Conservation (phyloP, 1,140 invertebrate species). For the Mya arenaria region DNA sequence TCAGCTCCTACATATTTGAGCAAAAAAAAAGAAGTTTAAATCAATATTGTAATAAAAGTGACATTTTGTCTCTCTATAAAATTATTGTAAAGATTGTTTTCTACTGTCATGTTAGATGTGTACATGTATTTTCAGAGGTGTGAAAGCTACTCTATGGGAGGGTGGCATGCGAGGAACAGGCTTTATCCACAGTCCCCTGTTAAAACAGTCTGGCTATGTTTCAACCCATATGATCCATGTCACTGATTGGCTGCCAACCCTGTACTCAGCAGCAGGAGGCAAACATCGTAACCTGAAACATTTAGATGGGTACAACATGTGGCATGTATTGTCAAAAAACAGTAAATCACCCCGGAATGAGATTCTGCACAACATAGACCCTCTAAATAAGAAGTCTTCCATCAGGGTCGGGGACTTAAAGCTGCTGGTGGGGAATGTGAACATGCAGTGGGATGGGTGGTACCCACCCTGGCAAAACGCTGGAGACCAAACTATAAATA, state of each 20-base stretch:
- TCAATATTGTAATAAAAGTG: too few species aligned
- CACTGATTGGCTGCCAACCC: slow-evolving; percentile 93
- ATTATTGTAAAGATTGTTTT: too few species aligned
- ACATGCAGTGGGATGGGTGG: background rate
- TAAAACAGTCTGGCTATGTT: slow-evolving; percentile 81
- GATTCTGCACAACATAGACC: slow-evolving; percentile 94
- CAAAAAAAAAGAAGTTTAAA: too few species aligned
- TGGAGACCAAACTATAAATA: too few species aligned
- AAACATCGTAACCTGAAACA: slow-evolving; percentile 77
- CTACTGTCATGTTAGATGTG: slow-evolving; percentile 82
- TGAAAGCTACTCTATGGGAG: too few species aligned
- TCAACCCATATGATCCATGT: slow-evolving; percentile 89
- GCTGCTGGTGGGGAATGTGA: background rate
- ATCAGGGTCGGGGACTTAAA: background rate
- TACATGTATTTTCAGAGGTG: slow-evolving; percentile 92
- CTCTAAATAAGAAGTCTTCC: slow-evolving; percentile 83
- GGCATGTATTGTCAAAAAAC: slow-evolving; percentile 86
- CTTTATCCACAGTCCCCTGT: slow-evolving; percentile 90
- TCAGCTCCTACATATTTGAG: too few species aligned
- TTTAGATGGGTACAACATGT: slow-evolving; percentile 90
- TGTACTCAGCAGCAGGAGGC: slow-evolving; percentile 82
- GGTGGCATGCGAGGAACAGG: slow-evolving; percentile 89
- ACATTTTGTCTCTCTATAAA: too few species aligned
- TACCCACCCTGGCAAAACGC: too few species aligned
- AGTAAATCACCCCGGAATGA: slow-evolving; percentile 84